Evolutionary conservation across 2,797 vertebrate genomes (phyloP).

Genomic region (Lacerta bilineata): DNA sequence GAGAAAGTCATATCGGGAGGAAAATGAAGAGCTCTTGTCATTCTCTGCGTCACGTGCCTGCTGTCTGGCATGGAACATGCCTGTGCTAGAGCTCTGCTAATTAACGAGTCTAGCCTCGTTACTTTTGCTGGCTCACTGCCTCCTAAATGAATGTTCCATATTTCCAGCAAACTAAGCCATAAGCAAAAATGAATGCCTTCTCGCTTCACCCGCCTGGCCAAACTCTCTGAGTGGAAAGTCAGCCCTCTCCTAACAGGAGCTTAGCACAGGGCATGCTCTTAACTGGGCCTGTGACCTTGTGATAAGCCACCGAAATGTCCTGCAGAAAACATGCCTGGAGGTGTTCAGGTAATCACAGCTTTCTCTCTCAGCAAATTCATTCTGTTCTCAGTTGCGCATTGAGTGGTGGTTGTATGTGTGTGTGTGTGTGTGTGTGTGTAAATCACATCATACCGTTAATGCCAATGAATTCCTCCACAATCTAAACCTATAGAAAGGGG

Average conservation of each 20-base stretch:
- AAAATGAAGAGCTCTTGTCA: constrained; percentile 11
- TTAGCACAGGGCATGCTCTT: neutral
- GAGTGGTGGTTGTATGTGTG: neutral
- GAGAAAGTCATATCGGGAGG: neutral
- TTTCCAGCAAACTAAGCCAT: constrained; percentile 42
- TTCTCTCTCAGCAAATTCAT: constrained; percentile 17
- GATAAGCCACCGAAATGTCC: constrained; percentile 23
- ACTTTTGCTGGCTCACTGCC: constrained; percentile 50
- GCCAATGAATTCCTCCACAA: neutral
- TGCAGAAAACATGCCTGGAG: constrained; percentile 22
- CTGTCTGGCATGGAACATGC: constrained; percentile 43
- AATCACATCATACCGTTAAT: neutral
- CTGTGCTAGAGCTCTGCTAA: neutral
- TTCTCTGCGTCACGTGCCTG: constrained; percentile 15
- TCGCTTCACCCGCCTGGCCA: neutral
- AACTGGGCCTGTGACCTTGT: constrained; percentile 35
- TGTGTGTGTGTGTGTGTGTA: neutral
- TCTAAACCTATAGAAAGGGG: constrained; percentile 1
- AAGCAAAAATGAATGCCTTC: constrained; percentile 52
- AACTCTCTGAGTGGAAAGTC: neutral
- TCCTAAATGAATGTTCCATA: constrained; percentile 51
- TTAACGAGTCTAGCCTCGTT: constrained; percentile 65
- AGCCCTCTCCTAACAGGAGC: neutral
- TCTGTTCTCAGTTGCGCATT: neutral
- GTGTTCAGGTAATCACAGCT: constrained; percentile 20